These are phyloP conservation scores for Takifugu rubripes DNA, from an alignment of 2,797 vertebrate species.

Conservation along the genomic window DNA sequence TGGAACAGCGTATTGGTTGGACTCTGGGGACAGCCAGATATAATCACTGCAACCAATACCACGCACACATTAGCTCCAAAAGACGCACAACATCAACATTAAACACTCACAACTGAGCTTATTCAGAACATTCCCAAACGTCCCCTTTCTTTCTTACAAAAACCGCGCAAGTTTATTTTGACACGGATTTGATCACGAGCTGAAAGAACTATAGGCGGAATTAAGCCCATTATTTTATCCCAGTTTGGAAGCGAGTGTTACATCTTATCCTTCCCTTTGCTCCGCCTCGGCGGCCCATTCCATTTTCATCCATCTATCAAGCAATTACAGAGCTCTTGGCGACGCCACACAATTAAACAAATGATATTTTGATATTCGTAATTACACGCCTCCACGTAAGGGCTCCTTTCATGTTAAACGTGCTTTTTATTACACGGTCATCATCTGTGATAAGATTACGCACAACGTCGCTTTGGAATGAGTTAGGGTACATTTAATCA, in stretches of 20 bases:
- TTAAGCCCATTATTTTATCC: slow-evolving; percentile 6
- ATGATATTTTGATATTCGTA: slow-evolving; percentile 74
- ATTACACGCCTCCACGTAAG: slow-evolving; percentile 72
- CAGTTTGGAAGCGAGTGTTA: background rate
- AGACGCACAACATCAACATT: slow-evolving; percentile 27
- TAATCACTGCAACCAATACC: slow-evolving; percentile 28
- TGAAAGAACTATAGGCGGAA: slow-evolving; percentile 1
- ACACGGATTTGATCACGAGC: slow-evolving; percentile 7
- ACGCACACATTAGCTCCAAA: slow-evolving; percentile 28
- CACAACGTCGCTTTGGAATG: slow-evolving; percentile 64
- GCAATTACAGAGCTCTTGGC: slow-evolving; percentile 74
- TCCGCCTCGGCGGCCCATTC: slow-evolving; percentile 34
- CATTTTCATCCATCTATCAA: slow-evolving; percentile 59
- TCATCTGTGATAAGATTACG: slow-evolving; percentile 71
- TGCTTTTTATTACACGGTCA: slow-evolving; percentile 76
- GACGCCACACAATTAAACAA: slow-evolving; percentile 74
- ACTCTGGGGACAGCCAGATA: slow-evolving; percentile 26
- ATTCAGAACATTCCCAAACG: slow-evolving; percentile 26
- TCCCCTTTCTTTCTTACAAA: slow-evolving; percentile 14
- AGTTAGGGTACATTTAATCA: slow-evolving; percentile 71
- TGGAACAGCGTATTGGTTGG: slow-evolving; percentile 22
- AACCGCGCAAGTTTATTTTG: slow-evolving; percentile 10
- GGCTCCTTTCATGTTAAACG: slow-evolving; percentile 71
- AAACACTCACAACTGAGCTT: slow-evolving; percentile 22
- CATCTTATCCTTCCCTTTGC: slow-evolving; percentile 17